Evolutionary conservation across 2,888 invertebrate species (phyloP).

Genomic region (Smittia aterrima): DNA sequence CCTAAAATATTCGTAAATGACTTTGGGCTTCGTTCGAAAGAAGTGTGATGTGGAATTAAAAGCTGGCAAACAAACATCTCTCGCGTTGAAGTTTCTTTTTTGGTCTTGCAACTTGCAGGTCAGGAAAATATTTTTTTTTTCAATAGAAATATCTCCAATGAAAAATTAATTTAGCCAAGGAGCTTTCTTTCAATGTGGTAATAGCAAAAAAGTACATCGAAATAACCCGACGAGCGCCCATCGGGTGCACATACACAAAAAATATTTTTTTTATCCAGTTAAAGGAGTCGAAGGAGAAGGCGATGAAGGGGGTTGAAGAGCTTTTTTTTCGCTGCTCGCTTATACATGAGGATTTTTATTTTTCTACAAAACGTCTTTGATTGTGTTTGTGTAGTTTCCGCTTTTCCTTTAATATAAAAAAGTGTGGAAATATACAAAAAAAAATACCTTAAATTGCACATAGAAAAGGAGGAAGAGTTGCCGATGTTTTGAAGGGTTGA

Average conservation of each 20-base stretch:
- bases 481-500: slow-evolving; percentile 3
- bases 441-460: slow-evolving; percentile 41
- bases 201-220: slow-evolving; percentile 27
- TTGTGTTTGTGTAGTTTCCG: slow-evolving; percentile 41
- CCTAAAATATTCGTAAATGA: slow-evolving; percentile 28
- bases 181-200: not conserved
- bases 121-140: not conserved
- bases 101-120: not conserved
- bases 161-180: slow-evolving; percentile 17
- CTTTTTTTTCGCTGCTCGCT: not conserved
- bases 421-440: slow-evolving; percentile 21
- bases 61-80: too few species aligned
- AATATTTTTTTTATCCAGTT: slow-evolving; percentile 27
- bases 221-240: not conserved
- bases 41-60: not conserved
- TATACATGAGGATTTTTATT: not conserved
- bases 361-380: not conserved
- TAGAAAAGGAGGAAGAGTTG: slow-evolving; percentile 27
- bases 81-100: not conserved
- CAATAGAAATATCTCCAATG: not conserved
- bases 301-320: not conserved
- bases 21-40: not conserved
- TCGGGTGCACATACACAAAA: slow-evolving; percentile 35
- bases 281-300: not conserved
- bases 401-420: slow-evolving; percentile 31